These are phyloP conservation scores for Orthosia cruda DNA, from an alignment of 2,888 invertebrate species.

Conservation along the genomic window DNA sequence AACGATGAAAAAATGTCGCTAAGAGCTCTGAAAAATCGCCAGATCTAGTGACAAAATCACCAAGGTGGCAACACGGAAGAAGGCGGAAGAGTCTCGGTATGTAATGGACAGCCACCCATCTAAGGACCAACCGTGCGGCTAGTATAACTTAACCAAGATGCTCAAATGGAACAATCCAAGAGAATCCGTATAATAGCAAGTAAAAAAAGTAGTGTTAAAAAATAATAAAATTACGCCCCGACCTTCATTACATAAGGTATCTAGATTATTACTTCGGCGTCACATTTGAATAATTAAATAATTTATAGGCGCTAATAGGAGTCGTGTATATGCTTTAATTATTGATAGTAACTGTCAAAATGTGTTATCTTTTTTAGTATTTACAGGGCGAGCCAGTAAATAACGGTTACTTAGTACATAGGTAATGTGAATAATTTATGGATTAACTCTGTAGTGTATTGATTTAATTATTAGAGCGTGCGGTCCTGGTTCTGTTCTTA, in stretches of 20 bases:
- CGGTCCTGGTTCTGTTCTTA: no score
- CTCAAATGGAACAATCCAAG: not conserved
- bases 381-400: constrained; percentile 25
- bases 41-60: no score
- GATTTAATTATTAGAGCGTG: no score
- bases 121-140: no score
- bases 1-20: no score
- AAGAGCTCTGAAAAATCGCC: no score
- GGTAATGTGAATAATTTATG: no score
- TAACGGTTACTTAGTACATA: not conserved
- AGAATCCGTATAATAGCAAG: not conserved
- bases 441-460: no score
- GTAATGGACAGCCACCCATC: no score
- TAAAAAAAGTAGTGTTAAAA: not conserved
- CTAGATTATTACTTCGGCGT: constrained; percentile 38
- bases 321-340: constrained; percentile 27
- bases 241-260: constrained; percentile 37
- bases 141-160: no score
- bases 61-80: no score
- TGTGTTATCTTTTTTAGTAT: constrained; percentile 15
- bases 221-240: not conserved
- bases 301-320: constrained; percentile 50
- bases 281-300: constrained; percentile 57
- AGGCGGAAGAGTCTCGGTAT: no score
- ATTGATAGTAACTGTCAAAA: constrained; percentile 35